phyloP scores from a whole-genome alignment of 2,113 vertebrate species.

The Tupaia chinensis region DNA sequence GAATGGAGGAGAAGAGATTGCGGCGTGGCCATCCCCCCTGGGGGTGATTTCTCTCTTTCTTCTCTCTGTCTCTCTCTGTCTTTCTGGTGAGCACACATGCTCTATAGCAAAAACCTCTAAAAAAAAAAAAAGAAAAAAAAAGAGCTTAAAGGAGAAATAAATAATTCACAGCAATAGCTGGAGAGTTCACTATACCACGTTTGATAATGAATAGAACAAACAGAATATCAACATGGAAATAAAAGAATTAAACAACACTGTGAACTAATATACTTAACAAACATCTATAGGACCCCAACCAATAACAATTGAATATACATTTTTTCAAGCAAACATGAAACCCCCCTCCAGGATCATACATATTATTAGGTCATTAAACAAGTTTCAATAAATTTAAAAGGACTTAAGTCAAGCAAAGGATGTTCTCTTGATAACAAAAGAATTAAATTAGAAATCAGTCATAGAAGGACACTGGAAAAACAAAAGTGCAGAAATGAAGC shows the following conservation, averaged over 20 bases:
- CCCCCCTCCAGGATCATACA: neutral
- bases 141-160: conserved; percentile 13
- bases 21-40: no score
- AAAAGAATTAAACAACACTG: neutral
- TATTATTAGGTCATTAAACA: neutral
- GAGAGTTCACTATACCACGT: neutral
- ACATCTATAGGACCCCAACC: neutral
- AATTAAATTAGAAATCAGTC: neutral
- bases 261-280: neutral
- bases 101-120: no score
- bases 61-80: no score
- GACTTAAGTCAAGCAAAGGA: neutral
- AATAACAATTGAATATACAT: neutral
- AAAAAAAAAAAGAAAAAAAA: no score
- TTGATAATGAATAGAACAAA: neutral
- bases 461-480: neutral
- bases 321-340: neutral
- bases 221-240: neutral
- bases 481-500: neutral
- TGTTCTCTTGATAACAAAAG: neutral
- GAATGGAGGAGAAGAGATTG: no score
- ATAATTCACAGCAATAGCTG: neutral
- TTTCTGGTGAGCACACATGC: no score
- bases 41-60: no score
- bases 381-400: neutral